Base-by-base conservation (phyloP, 2,888 invertebrate species). In the Amiota mariae region DNA sequence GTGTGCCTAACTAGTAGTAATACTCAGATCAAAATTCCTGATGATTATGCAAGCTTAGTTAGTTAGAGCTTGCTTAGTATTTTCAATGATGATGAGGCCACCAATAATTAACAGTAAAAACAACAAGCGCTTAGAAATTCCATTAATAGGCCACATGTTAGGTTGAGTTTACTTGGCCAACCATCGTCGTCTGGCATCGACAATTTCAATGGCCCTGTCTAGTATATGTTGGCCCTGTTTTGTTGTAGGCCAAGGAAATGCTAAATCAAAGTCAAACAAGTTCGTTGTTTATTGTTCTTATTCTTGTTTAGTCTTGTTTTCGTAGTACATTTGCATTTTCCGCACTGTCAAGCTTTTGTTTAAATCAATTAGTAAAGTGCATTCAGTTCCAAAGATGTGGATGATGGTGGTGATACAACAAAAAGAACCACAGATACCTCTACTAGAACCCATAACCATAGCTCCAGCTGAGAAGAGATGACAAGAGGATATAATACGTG, bases 291-390 rank as follows among this genome's bases (percentile, higher is more conserved):
- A 24, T 20, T 59, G n/a, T 59, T 18, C 11, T 18, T 36, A 36
- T 36, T 36, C 36, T 59, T 20, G 59, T 59, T 20, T n/a, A n/a
- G n/a, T n/a, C 8, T 46, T 64, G 64, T 64, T 66, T 72, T 72
- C 36, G 6, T 36, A 36, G 71, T 51, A 20, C 24, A 66, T 57
- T 46, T 57, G 66, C 36, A 59, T 15, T 54, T 54, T 36, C 36
- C 36, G 57, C 51, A 59, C 20, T 51, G 46, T 57, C 47, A 51
- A 72, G 56, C 48, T 9, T 36, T n/a, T 66, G 77, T 85, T 70
- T 70, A 80, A 84, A 85, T 86, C 85, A 85, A 84, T 84, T 84
- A 86, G 86, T 77, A 77, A 84, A 85, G 75, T 83, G 79, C 77
- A 77, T 76, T 74, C 82, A 82, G 82, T 86, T 86, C 86, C 86